Conservation (phyloP, 2,113 vertebrate genomes). For the Notarius lentiginosus region DNA sequence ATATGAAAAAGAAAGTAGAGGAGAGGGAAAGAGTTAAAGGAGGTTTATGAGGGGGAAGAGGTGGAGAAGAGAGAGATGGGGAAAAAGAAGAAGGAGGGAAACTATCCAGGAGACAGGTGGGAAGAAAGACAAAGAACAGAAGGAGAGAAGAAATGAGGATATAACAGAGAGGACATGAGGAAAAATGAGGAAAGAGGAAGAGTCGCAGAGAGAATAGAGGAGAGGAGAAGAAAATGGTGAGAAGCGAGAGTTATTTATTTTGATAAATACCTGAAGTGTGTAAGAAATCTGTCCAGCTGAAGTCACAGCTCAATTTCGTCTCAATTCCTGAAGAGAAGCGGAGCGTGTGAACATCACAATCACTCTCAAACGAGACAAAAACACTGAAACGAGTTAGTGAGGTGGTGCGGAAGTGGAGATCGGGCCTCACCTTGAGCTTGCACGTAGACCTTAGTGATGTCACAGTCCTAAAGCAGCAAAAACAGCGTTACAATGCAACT, state of each 20-base stretch:
- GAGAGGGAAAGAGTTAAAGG: neutral
- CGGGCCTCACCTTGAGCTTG: slow-evolving; percentile 88
- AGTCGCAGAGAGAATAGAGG: neutral
- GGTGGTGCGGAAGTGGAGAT: neutral
- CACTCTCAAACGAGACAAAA: neutral
- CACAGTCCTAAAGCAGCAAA: slow-evolving; percentile 74
- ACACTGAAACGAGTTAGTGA: neutral
- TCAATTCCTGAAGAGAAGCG: slow-evolving; percentile 74
- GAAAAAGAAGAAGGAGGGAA: too few species aligned
- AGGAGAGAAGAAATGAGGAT: neutral
- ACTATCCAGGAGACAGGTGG: neutral
- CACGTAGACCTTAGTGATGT: slow-evolving; percentile 80
- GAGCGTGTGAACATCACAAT: neutral
- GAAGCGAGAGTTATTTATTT: neutral
- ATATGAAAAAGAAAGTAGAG: neutral
- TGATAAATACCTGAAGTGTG: slow-evolving; percentile 76
- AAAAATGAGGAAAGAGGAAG: neutral
- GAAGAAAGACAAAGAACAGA: neutral
- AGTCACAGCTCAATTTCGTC: slow-evolving; percentile 69
- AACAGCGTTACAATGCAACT: slow-evolving; percentile 40
- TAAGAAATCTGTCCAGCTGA: slow-evolving; percentile 84
- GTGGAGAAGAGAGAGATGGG: neutral
- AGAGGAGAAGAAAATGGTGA: neutral
- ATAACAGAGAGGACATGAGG: neutral
- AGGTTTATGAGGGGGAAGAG: neutral